A percentile compares a stretch with the other conserved stretches of the same genome.
phyloP scores from a whole-genome alignment of 2,797 vertebrate genomes.

The Spinus pinus region DNA sequence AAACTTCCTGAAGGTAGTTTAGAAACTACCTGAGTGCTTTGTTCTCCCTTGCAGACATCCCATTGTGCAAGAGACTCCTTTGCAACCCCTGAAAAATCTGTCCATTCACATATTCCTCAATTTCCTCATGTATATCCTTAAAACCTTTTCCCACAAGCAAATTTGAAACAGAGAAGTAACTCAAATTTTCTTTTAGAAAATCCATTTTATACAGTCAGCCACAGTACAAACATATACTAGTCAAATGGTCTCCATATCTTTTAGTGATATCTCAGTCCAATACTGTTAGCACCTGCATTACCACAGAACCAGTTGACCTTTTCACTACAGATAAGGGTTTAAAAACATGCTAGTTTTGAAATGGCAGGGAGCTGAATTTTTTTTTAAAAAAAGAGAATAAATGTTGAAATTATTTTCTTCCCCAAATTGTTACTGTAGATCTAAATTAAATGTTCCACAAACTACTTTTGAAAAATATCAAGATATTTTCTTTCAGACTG shows the following conservation, averaged over 20 bases:
- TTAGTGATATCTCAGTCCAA: background rate
- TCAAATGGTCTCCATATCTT: background rate
- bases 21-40: background rate
- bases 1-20: background rate
- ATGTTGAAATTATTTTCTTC: background rate
- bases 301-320: background rate
- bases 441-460: background rate
- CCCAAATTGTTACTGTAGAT: background rate
- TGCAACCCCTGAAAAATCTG: background rate
- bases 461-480: background rate
- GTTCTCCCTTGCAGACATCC: background rate
- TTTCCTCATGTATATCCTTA: background rate
- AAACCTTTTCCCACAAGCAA: background rate
- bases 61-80: background rate
- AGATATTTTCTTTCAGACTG: background rate
- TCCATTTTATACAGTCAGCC: background rate
- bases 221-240: background rate
- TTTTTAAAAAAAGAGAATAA: background rate
- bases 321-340: background rate
- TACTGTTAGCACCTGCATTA: background rate
- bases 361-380: background rate
- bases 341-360: background rate
- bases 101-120: background rate
- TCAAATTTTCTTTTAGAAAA: background rate
- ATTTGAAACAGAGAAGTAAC: background rate